Percentiles rank a stretch among this genome's conserved stretches.
Evolutionary conservation across 2,888 invertebrate species (phyloP).

Genomic region (Maniola hyperantus): DNA sequence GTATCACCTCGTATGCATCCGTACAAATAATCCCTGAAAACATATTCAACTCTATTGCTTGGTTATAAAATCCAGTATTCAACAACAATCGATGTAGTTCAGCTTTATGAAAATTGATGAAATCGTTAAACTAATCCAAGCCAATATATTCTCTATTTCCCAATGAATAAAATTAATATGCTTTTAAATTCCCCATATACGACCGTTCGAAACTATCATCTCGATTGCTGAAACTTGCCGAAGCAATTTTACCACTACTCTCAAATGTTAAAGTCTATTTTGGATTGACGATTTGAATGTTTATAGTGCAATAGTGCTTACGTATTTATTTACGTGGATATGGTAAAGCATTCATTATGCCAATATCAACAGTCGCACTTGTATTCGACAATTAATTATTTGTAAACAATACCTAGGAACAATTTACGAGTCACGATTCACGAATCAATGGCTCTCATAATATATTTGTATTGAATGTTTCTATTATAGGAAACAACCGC

Average conservation of each 20-base stretch:
- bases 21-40: conserved; percentile 41
- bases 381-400: conserved; percentile 80
- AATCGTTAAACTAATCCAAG: conserved; percentile 76
- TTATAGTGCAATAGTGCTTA: conserved; percentile 34
- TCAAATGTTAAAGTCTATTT: conserved; percentile 42
- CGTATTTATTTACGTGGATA: conserved; percentile 62
- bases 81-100: conserved; percentile 33
- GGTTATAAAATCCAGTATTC: conserved; percentile 36
- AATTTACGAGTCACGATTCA: conserved; percentile 51
- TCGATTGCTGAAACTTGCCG: conserved; percentile 1
- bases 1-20: conserved; percentile 55
- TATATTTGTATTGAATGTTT: conserved; percentile 7
- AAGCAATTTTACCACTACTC: conserved; percentile 23
- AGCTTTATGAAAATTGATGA: conserved; percentile 40
- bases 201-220: conserved; percentile 57
- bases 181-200: conserved; percentile 69
- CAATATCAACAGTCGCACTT: conserved; percentile 75
- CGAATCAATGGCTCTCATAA: conserved; percentile 40
- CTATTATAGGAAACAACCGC: too few relatives aligned
- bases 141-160: conserved; percentile 78
- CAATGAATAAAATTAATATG: conserved; percentile 76
- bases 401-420: conserved; percentile 68
- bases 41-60: conserved; percentile 40
- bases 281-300: conserved; percentile 36
- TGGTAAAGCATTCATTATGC: conserved; percentile 73